Evolutionary conservation across 2,113 vertebrate species (phyloP).

Genomic region (Silurus meridionalis): DNA sequence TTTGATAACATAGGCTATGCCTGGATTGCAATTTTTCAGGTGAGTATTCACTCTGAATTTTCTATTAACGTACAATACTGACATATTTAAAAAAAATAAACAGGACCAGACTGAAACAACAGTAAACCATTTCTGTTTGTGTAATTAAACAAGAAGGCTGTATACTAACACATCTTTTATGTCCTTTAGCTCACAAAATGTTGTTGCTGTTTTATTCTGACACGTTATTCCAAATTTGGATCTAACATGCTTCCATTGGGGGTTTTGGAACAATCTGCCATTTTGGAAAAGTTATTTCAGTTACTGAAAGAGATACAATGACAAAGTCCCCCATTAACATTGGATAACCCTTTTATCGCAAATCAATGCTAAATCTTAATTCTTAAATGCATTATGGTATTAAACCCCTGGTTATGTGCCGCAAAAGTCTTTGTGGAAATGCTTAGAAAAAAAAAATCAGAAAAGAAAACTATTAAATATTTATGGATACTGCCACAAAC

Average conservation of each 20-base stretch:
- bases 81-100: too few species aligned
- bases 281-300: conserved; percentile 37
- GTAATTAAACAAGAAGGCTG: not conserved
- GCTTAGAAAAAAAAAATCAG: conserved; percentile 19
- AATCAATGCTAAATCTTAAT: conserved; percentile 31
- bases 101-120: not conserved
- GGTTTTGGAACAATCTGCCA: not conserved
- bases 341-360: conserved; percentile 9
- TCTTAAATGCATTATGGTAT: not conserved
- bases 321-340: conserved; percentile 15
- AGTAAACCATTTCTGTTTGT: not conserved
- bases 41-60: conserved; percentile 52
- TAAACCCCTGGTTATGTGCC: not conserved
- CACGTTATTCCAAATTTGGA: not conserved
- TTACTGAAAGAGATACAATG: not conserved
- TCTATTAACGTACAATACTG: too few species aligned
- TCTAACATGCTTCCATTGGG: not conserved
- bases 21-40: conserved; percentile 99
- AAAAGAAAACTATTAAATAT: conserved; percentile 42
- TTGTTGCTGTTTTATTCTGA: not conserved
- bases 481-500: conserved; percentile 28
- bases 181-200: conserved; percentile 1
- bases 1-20: conserved; percentile 98
- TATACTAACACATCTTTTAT: not conserved
- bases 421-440: not conserved